phyloP scores from a whole-genome alignment of 2,113 vertebrate genomes.

The Gnathonemus longibarbis region DNA sequence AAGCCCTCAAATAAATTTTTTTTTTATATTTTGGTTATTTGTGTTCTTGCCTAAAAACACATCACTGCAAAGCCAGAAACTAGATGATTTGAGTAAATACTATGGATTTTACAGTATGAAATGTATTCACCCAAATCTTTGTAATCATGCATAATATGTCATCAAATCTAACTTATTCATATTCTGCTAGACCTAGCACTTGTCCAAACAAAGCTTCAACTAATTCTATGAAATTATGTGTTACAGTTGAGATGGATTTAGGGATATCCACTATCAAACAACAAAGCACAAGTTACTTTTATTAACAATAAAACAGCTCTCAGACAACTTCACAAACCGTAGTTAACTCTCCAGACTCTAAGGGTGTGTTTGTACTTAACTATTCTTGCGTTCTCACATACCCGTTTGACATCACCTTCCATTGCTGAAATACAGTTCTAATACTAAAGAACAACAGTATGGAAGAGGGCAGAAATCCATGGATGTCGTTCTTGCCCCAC shows the following conservation, averaged over 20 bases:
- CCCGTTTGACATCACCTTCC: not conserved
- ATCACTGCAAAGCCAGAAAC: not conserved
- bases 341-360: not conserved
- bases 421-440: not conserved
- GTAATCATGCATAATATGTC: not conserved
- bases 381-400: not conserved
- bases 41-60: not conserved
- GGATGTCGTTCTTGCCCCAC: not conserved
- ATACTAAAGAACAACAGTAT: not conserved
- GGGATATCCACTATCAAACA: not conserved
- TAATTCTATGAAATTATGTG: not conserved
- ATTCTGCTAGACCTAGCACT: not conserved
- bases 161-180: not conserved
- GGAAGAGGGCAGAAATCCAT: not conserved
- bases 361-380: not conserved
- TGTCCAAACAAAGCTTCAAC: not conserved
- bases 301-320: not conserved
- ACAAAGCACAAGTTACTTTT: not conserved
- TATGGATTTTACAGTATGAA: not conserved
- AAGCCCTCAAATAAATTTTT: not conserved
- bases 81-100: not conserved
- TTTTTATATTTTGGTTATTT: not conserved
- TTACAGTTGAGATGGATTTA: not conserved
- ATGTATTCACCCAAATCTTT: not conserved
- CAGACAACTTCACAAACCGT: not conserved